phyloP scores from a whole-genome alignment of 2,797 vertebrate species.

The Cuniculus paca region DNA sequence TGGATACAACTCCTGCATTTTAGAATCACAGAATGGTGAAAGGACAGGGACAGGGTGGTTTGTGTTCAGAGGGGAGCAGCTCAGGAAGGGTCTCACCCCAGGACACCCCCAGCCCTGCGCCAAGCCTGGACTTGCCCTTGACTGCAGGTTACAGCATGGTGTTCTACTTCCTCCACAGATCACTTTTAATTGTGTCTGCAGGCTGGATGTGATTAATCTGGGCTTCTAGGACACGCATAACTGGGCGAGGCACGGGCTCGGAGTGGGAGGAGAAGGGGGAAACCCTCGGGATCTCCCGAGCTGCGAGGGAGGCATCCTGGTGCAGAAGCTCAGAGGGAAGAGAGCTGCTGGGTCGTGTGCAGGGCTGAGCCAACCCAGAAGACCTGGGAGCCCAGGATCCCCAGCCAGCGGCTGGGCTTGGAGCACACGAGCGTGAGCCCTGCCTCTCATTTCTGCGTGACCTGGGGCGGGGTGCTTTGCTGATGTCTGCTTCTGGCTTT shows the following conservation, averaged over 20 bases:
- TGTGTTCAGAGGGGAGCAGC: rapidly evolving
- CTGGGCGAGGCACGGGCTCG: background rate
- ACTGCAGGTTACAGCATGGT: rapidly evolving
- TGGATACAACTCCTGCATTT: background rate
- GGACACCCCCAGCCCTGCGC: background rate
- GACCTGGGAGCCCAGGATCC: background rate
- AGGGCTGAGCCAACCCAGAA: rapidly evolving
- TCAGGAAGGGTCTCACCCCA: rapidly evolving
- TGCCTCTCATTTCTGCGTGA: background rate
- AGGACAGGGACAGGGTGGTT: rapidly evolving
- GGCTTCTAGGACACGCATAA: rapidly evolving
- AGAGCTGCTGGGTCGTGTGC: rapidly evolving
- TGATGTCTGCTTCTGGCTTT: background rate
- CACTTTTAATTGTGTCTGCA: background rate
- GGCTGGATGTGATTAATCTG: background rate
- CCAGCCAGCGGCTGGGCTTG: background rate
- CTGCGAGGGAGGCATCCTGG: background rate
- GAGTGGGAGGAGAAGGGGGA: background rate
- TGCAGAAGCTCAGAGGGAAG: background rate
- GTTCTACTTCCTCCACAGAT: background rate
- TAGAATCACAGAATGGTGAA: background rate
- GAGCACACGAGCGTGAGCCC: background rate
- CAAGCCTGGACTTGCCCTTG: background rate
- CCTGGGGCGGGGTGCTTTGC: rapidly evolving
- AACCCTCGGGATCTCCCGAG: rapidly evolving